Evolutionary conservation across 2,888 invertebrate species (phyloP).

Genomic region (Anagyrus pseudococci): DNA sequence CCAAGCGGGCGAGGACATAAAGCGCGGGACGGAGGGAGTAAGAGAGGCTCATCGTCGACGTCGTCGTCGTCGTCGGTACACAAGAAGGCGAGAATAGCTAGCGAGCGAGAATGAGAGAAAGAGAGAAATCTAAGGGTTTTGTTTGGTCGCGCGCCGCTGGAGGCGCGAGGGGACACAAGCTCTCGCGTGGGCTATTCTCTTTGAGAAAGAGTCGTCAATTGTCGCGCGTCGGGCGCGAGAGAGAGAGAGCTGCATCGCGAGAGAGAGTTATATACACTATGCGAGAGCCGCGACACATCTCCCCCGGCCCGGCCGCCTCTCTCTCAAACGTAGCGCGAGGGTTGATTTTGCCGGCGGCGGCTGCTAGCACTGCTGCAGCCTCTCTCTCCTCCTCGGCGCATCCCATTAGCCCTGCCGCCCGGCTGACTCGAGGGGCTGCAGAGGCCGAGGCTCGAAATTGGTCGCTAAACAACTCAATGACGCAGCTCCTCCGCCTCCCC

Average conservation of each 20-base stretch:
- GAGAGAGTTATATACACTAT: too few relatives aligned
- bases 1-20: too few relatives aligned
- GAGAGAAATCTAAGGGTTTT: too few relatives aligned
- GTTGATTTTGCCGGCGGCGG: conserved; percentile 50
- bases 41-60: too few relatives aligned
- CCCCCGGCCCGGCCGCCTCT: too few relatives aligned
- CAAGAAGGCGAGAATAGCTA: too few relatives aligned
- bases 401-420: conserved; percentile 43
- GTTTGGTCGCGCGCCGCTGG: too few relatives aligned
- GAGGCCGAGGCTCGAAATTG: conserved; percentile 19
- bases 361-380: conserved; percentile 14
- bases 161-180: conserved; percentile 20
- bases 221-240: conserved; percentile 44
- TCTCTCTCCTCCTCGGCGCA: conserved; percentile 36
- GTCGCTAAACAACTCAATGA: conserved; percentile 37
- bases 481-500: conserved; percentile 5
- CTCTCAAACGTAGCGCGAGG: conserved; percentile 55
- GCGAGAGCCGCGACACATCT: too few relatives aligned
- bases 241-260: too few relatives aligned
- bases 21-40: too few relatives aligned
- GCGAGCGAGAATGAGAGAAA: too few relatives aligned
- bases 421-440: neutral
- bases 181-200: conserved; percentile 57
- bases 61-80: too few relatives aligned
- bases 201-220: conserved; percentile 59